phyloP scores from a whole-genome alignment of 2,888 invertebrate species.

The Eupithecia exiguata region DNA sequence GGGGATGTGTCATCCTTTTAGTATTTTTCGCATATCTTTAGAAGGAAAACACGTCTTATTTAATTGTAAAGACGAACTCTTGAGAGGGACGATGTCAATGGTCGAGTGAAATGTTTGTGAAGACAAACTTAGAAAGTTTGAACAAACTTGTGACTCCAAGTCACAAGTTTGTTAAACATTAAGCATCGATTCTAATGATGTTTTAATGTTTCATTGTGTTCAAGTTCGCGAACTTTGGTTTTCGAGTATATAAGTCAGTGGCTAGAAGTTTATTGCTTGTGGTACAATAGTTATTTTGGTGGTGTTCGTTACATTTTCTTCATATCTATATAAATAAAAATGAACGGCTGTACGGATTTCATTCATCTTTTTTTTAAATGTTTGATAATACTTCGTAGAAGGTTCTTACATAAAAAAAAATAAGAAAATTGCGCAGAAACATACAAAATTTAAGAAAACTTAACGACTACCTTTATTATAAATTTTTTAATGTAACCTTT shows the following conservation, averaged over 20 bases:
- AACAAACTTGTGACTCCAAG: background rate
- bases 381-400: too few relatives aligned
- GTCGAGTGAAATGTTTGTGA: background rate
- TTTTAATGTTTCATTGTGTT: background rate
- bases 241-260: background rate
- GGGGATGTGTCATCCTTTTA: background rate
- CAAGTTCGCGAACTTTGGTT: constrained; percentile 7
- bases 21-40: background rate
- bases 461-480: too few relatives aligned
- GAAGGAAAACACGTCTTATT: background rate
- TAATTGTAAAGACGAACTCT: background rate
- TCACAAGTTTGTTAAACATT: background rate
- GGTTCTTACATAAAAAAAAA: too few relatives aligned
- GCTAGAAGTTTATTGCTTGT: constrained; percentile 12
- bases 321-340: too few relatives aligned
- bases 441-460: too few relatives aligned
- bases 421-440: too few relatives aligned
- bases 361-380: too few relatives aligned
- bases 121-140: constrained; percentile 3
- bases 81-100: background rate
- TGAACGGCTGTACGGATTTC: too few relatives aligned
- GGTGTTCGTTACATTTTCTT: too few relatives aligned
- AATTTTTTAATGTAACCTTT: too few relatives aligned
- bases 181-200: constrained; percentile 9
- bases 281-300: constrained; percentile 12